phyloP scores from a whole-genome alignment of 2,113 vertebrate genomes.

The Macrotis lagotis region DNA sequence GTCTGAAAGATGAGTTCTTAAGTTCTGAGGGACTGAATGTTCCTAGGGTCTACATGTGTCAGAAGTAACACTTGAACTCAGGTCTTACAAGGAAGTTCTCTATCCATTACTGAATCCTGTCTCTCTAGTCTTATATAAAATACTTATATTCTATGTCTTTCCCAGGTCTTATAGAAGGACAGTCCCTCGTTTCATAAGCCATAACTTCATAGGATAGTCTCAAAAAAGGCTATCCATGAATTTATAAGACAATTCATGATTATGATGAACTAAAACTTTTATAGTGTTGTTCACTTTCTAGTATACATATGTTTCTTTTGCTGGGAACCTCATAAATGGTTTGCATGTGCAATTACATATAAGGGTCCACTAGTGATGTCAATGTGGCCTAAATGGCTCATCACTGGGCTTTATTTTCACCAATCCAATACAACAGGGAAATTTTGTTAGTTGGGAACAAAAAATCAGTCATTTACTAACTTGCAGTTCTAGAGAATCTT shows the following conservation, averaged over 20 bases:
- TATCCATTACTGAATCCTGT: neutral
- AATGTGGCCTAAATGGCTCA: neutral
- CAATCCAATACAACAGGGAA: neutral
- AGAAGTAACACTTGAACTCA: neutral
- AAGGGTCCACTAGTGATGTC: neutral
- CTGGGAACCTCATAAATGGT: neutral
- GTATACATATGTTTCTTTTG: neutral
- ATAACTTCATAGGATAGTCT: neutral
- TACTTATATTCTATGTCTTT: neutral
- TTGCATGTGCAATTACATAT: neutral
- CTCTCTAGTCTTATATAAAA: neutral
- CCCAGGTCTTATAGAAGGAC: neutral
- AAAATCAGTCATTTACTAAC: neutral
- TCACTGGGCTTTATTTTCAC: neutral
- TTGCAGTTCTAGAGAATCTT: neutral
- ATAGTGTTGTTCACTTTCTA: neutral
- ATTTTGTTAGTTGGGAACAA: neutral
- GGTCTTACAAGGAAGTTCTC: neutral
- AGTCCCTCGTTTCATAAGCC: neutral
- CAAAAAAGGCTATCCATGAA: too few species aligned
- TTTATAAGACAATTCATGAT: neutral
- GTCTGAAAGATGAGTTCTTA: neutral
- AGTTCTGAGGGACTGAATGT: neutral
- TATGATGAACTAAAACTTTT: neutral
- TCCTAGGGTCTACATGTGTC: neutral